phyloP scores from a whole-genome alignment of 2,888 invertebrate species.

The Cataglyphis livida region DNA sequence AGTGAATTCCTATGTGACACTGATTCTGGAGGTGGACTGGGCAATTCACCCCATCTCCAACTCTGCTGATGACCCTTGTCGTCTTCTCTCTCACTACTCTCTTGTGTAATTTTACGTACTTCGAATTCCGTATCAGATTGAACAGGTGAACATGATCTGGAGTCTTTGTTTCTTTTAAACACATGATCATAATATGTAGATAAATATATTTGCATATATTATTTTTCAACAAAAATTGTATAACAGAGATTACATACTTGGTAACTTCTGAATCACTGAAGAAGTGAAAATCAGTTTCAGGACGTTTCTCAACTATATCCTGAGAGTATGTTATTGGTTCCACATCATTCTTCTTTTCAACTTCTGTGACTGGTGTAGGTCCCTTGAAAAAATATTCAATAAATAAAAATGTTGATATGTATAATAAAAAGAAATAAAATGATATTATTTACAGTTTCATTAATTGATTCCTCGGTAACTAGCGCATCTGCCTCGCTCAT shows the following conservation, averaged over 20 bases:
- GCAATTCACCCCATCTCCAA: slow-evolving; percentile 97
- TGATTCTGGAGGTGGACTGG: slow-evolving; percentile 86
- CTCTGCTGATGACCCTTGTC: slow-evolving; percentile 87
- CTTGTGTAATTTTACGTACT: slow-evolving; percentile 87
- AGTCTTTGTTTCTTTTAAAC: slow-evolving; percentile 85
- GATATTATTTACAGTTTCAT: slow-evolving; percentile 75
- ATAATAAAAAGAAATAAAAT: neutral
- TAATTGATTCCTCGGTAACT: slow-evolving; percentile 71
- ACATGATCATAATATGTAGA: neutral
- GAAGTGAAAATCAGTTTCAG: slow-evolving; percentile 92
- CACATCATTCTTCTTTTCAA: slow-evolving; percentile 67
- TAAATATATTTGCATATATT: slow-evolving; percentile 17
- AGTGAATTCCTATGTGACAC: slow-evolving; percentile 77
- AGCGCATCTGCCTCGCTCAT: slow-evolving; percentile 77
- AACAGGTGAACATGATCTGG: slow-evolving; percentile 93
- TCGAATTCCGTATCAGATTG: slow-evolving; percentile 98
- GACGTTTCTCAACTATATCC: slow-evolving; percentile 84
- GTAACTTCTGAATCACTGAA: slow-evolving; percentile 97
- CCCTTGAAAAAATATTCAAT: slow-evolving; percentile 72
- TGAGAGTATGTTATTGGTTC: slow-evolving; percentile 72
- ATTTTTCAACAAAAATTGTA: neutral
- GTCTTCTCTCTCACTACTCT: slow-evolving; percentile 83
- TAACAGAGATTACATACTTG: slow-evolving; percentile 80
- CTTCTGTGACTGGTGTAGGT: slow-evolving; percentile 76
- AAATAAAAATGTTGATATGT: neutral